Conservation (phyloP, 2,797 vertebrate genomes). For the Neostethus bicornis region DNA sequence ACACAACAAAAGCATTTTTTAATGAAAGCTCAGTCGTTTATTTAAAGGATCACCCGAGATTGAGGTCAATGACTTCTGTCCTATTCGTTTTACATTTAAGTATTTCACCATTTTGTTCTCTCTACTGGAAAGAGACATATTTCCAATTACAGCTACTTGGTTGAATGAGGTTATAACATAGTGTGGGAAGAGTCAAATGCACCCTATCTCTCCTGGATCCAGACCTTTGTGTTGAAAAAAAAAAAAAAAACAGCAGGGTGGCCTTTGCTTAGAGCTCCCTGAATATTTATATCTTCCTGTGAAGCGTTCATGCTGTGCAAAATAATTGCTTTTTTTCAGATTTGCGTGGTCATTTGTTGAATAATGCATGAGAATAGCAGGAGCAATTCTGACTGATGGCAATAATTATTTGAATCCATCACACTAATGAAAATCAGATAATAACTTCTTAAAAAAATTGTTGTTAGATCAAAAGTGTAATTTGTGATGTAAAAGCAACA, state of each 20-base stretch:
- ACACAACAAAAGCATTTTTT: not conserved
- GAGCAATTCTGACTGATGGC: conserved; percentile 4
- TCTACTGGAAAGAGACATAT: too few relatives aligned
- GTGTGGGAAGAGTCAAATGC: not conserved
- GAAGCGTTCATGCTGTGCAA: conserved; percentile 16
- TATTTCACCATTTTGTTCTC: too few relatives aligned
- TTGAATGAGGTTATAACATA: not conserved
- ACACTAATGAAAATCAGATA: conserved; percentile 5
- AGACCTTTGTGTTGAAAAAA: not conserved
- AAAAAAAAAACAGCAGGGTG: not conserved
- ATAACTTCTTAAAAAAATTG: conserved; percentile 12
- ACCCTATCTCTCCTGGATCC: not conserved
- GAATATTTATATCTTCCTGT: conserved; percentile 8
- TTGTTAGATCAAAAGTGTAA: not conserved
- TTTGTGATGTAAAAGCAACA: not conserved
- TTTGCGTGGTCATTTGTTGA: conserved; percentile 16
- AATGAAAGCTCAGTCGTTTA: too few relatives aligned
- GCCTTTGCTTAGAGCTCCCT: conserved; percentile 2
- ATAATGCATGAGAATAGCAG: conserved; percentile 11
- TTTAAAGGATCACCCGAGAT: not conserved
- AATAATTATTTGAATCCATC: conserved; percentile 5
- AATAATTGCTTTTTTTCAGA: conserved; percentile 3
- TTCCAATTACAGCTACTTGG: not conserved
- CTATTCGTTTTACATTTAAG: too few relatives aligned
- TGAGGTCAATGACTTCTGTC: not conserved